A percentile compares a stretch with the other conserved stretches of the same genome.
These are phyloP conservation scores for Carettochelys insculpta DNA, from an alignment of 2,113 vertebrate species.

Conservation along the genomic window DNA sequence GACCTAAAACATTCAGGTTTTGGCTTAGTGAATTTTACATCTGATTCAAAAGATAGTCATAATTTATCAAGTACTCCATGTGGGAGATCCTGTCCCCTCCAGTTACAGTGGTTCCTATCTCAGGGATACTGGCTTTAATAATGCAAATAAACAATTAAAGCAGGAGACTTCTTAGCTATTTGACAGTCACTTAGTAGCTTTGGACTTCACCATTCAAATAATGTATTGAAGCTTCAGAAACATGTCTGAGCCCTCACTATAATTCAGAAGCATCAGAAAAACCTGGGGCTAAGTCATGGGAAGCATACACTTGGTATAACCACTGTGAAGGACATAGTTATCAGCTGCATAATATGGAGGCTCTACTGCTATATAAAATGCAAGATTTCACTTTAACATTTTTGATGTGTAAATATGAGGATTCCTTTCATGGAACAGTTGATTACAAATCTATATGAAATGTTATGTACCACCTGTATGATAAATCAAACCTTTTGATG, in stretches of 20 bases:
- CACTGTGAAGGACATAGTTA: conserved; percentile 68
- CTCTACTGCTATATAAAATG: too few relatives aligned
- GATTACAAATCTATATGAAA: conserved; percentile 73
- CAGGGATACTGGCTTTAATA: conserved; percentile 83
- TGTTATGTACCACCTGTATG: conserved; percentile 69
- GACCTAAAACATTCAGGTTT: background rate
- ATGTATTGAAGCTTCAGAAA: conserved; percentile 41
- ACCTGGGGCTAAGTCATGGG: background rate
- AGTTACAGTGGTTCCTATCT: conserved; percentile 82
- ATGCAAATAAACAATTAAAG: conserved; percentile 76
- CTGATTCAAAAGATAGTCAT: conserved; percentile 33
- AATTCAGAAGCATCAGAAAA: conserved; percentile 51
- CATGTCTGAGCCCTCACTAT: background rate
- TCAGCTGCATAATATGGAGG: conserved; percentile 38
- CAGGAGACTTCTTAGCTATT: conserved; percentile 48
- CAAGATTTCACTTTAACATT: conserved; percentile 61
- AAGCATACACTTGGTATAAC: conserved; percentile 11
- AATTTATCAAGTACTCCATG: conserved; percentile 27
- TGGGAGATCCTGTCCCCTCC: conserved; percentile 64
- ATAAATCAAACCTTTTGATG: conserved; percentile 78
- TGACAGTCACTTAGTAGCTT: conserved; percentile 47
- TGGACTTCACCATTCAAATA: conserved; percentile 41
- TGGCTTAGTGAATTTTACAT: conserved; percentile 43
- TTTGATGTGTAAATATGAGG: conserved; percentile 73
- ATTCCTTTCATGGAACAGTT: conserved; percentile 63